Conservation (phyloP, 2,113 vertebrate species). For the Leucoraja erinaceus region DNA sequence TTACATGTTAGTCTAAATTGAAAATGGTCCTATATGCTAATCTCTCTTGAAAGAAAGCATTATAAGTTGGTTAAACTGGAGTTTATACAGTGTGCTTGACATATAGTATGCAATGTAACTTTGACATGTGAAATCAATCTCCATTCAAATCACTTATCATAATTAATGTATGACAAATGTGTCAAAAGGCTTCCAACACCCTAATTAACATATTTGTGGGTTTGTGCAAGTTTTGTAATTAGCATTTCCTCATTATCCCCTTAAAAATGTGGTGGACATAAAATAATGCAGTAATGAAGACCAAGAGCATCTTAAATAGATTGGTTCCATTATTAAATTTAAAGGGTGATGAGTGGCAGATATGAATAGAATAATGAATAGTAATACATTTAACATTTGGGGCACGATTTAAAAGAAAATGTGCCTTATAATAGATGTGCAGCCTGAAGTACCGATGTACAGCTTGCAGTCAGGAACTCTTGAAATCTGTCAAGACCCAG, state of each 20-base stretch:
- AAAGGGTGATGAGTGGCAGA: not conserved
- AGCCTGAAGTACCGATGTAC: not conserved
- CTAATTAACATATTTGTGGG: not conserved
- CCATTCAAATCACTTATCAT: not conserved
- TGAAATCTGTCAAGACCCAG: not conserved
- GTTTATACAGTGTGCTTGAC: not conserved
- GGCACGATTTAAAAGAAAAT: not conserved
- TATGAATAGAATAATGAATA: slow-evolving; percentile 13
- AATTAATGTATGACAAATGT: not conserved
- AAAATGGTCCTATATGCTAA: not conserved
- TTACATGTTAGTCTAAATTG: not conserved
- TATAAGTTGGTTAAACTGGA: not conserved
- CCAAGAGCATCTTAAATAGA: not conserved
- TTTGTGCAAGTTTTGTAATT: not conserved
- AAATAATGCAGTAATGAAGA: not conserved
- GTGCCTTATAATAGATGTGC: not conserved
- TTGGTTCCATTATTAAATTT: not conserved
- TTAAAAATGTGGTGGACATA: not conserved
- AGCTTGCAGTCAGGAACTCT: not conserved
- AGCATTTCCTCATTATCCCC: not conserved
- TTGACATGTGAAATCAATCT: not conserved
- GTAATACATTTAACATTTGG: not conserved
- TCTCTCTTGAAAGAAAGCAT: not conserved
- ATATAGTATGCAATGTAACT: not conserved
- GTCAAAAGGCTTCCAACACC: not conserved